Evolutionary conservation across 2,113 vertebrate species (phyloP), one percentile per base, ranked within the genome.

Genomic region (Jacana jacana): DNA sequence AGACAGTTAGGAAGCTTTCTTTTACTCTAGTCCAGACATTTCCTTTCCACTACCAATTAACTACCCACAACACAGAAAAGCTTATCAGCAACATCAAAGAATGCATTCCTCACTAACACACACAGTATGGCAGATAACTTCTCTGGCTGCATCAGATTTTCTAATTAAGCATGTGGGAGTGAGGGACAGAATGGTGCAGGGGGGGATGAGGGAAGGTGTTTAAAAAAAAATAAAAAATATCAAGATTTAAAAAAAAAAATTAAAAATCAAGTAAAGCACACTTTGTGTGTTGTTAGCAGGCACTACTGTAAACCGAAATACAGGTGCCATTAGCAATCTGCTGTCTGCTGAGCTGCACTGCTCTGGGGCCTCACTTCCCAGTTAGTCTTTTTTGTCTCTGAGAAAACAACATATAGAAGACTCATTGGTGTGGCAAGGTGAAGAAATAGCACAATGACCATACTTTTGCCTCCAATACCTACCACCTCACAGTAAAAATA

Each of bases 31-130:
- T 98, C 96, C 84, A 97, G 97, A 95, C 96, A 96, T 96, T 97
- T 98, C 86, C 91, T 97, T 97, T 94, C 91, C 81, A 84, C 80
- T 94, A 96, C 96, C 97, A 97, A 97, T 98, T 97, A 98, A 91
- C 96, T 93, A 95, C 92, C 94, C 97, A 97, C 93, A 97, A 96
- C 88, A 97, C 37, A 97, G 93, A 89, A 89, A 88, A 65, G 88
- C 94, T 97, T 97, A 97, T 94, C 95, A 76, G 66, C 70, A 86
- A 92, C 54, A 92, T 93, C 94, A 96, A 96, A 97, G 95, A 94
- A 95, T 61, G 88, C 89, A 86, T 71, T 93, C 92, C 90, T 94
- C 70, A 96, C 96, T 97, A 96, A 96, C 80, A 96, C 88, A 91
- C 93, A 93, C 86, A 37, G 97, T 95, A 91, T 39, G 87, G 95